These are phyloP conservation scores for Drosophila anomelani DNA, from an alignment of 2,888 invertebrate genomes.

Conservation along the genomic window DNA sequence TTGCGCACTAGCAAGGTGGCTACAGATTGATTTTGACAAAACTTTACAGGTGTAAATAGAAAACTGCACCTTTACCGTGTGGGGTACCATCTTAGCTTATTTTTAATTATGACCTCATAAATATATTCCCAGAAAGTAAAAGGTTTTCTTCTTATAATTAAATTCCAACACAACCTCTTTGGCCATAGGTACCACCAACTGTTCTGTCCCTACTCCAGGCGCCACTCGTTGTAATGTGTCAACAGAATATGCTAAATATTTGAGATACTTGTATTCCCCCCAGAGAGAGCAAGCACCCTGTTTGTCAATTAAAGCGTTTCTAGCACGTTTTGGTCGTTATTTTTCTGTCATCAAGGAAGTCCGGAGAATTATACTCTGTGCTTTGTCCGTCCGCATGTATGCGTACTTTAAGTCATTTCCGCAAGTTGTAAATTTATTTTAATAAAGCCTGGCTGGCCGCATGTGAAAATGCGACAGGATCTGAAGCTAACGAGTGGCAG, in stretches of 20 bases:
- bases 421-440: constrained; percentile 58
- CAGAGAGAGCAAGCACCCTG: constrained; percentile 41
- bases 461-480: constrained; percentile 50
- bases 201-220: not conserved
- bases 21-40: not conserved
- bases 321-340: constrained; percentile 65
- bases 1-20: not conserved
- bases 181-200: not conserved
- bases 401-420: constrained; percentile 60
- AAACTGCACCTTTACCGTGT: not conserved
- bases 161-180: not conserved
- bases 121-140: too few species aligned
- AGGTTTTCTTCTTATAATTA: not conserved
- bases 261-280: too few species aligned
- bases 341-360: constrained; percentile 49
- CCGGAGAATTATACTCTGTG: constrained; percentile 24
- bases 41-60: not conserved
- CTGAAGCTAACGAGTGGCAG: constrained; percentile 35
- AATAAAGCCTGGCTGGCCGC: constrained; percentile 46
- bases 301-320: constrained; percentile 63
- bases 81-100: not conserved
- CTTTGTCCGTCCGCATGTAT: constrained; percentile 51
- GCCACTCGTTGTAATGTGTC: constrained; percentile 51
- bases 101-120: too few species aligned
- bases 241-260: constrained; percentile 52